Evolutionary conservation across 23 tunicate species (phyloP), one percentile per base, ranked within the genome.

Genomic region (Clavelina lepadiformis): DNA sequence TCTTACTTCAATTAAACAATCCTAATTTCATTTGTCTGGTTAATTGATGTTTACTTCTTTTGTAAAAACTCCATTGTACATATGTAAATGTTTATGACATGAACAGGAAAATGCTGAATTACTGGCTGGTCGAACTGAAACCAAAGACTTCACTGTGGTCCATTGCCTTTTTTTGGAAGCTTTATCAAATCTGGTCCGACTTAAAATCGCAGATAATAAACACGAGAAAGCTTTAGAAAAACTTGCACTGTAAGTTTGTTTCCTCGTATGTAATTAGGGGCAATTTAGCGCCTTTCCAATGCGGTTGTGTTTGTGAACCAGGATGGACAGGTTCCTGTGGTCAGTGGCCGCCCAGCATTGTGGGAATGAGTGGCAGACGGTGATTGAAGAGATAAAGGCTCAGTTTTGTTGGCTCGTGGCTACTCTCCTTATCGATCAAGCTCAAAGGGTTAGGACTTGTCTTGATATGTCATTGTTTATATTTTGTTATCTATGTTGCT

Each of bases 381-480:
- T 81, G 8, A 51, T 61, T 5, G 71, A 75, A 20, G 97, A 89
- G 44, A 57, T 80, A 36, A 68, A 63, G 41, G 97, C 83, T 20
- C 89, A 81, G 47, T 33, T 81, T 2, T 47, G 47, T 28, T 89
- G 83, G 85, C 56, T 63, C 24, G 67, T 72, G 35, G 83, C 73
- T 6, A 74, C 75, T 21, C 56, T 73, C 3, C 51, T 81, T 8
- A 33, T 89, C 2, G 68, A 82, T 54, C 82, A 63, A 53, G 89
- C 89, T 35, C 46, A 56, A 15, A 33, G 55, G 71, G 85, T 78
- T n/a, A n/a, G n/a, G n/a, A n/a, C n/a, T n/a, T n/a, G n/a, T n/a
- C n/a, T n/a, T n/a, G n/a, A n/a, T n/a, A n/a, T n/a, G n/a, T n/a
- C n/a, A n/a, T n/a, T n/a, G n/a, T n/a, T n/a, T n/a, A n/a, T n/a